Percentiles rank a stretch among this genome's conserved stretches.
phyloP scores from a whole-genome alignment of 2,113 vertebrate genomes.

The Nothocercus julius region DNA sequence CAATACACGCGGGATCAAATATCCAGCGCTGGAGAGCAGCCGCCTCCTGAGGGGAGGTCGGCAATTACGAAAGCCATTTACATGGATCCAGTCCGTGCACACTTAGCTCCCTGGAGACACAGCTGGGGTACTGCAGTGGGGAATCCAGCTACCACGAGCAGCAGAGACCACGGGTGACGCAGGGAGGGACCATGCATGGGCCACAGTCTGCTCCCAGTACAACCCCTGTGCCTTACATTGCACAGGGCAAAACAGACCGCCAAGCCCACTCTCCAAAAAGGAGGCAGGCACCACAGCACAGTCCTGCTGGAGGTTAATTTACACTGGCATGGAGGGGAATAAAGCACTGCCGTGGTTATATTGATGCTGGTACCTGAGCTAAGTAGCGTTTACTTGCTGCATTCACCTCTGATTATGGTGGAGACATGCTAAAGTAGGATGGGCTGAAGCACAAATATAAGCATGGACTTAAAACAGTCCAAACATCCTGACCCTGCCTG shows the following conservation, averaged over 20 bases:
- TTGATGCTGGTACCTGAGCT: not conserved
- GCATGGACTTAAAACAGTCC: not conserved
- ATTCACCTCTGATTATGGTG: not conserved
- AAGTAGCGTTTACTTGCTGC: not conserved
- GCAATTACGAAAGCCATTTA: not conserved
- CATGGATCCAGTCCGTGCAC: not conserved
- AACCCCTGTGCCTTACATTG: not conserved
- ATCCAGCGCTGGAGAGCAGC: not conserved
- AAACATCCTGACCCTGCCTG: not conserved
- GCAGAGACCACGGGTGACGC: not conserved
- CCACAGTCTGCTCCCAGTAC: not conserved
- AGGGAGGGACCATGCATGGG: not conserved
- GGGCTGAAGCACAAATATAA: not conserved
- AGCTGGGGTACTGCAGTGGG: not conserved
- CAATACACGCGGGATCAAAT: not conserved
- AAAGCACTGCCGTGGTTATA: not conserved
- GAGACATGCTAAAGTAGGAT: not conserved
- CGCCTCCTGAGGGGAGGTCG: not conserved
- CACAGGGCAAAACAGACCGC: not conserved
- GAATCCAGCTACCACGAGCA: not conserved
- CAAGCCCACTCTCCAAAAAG: not conserved
- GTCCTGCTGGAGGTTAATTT: not conserved
- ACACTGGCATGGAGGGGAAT: not conserved
- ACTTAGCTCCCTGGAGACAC: not conserved
- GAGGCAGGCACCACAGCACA: accelerated